Evolutionary conservation across 2,113 vertebrate species (phyloP).

Genomic region (Sisor rabdophorus): DNA sequence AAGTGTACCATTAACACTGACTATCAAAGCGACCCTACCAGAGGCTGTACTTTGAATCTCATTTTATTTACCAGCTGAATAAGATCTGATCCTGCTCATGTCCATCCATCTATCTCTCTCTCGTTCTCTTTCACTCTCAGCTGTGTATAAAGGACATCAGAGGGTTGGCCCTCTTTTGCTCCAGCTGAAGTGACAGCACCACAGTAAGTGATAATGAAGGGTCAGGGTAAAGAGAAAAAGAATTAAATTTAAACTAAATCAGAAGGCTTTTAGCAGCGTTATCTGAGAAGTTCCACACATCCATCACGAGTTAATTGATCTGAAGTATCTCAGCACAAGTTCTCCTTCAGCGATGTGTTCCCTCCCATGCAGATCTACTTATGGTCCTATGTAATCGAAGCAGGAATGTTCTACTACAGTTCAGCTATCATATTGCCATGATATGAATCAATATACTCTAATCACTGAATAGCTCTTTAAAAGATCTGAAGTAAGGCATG

Average conservation of each 20-base stretch:
- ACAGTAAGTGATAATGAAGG: slow-evolving; percentile 35
- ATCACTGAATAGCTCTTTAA: slow-evolving; percentile 20
- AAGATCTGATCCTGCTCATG: slow-evolving; percentile 11
- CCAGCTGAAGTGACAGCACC: slow-evolving; percentile 39
- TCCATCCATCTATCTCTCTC: slow-evolving; percentile 12
- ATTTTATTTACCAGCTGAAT: neutral
- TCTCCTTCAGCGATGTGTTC: slow-evolving; percentile 37
- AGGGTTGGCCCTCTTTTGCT: slow-evolving; percentile 31
- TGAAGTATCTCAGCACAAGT: slow-evolving; percentile 40
- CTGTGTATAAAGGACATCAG: slow-evolving; percentile 29
- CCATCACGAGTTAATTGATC: slow-evolving; percentile 48
- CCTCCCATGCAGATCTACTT: slow-evolving; percentile 29
- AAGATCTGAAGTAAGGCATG: slow-evolving; percentile 6
- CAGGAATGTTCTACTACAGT: slow-evolving; percentile 29
- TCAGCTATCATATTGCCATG: slow-evolving; percentile 23
- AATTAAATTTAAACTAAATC: slow-evolving; percentile 46
- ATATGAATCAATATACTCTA: slow-evolving; percentile 20
- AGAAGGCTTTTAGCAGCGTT: slow-evolving; percentile 43
- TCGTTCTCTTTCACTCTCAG: slow-evolving; percentile 4
- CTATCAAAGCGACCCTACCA: no score
- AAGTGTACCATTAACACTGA: no score
- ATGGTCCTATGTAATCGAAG: slow-evolving; percentile 33
- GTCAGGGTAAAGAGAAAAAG: slow-evolving; percentile 45
- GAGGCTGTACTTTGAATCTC: no score
- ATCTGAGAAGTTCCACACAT: slow-evolving; percentile 46